Evolutionary conservation across 92 coral and sea anemone species (phyloP).

Genomic region (Anthopleura xanthogrammica): DNA sequence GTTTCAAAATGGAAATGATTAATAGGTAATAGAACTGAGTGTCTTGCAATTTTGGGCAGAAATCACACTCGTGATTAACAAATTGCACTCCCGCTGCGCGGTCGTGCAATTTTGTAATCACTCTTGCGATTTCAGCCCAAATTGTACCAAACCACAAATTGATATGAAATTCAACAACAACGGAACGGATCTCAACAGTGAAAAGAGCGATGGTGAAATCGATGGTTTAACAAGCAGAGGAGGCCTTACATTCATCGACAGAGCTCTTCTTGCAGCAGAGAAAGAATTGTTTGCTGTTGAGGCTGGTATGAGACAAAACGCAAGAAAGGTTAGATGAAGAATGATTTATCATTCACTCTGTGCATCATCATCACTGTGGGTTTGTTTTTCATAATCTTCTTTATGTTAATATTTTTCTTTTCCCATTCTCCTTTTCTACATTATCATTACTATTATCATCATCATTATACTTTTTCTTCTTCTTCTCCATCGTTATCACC

Average conservation of each 20-base stretch:
- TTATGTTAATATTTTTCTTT: too few relatives aligned
- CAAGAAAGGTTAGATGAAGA: slow-evolving; percentile 3
- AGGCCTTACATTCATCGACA: slow-evolving; percentile 23
- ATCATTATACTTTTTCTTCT: too few relatives aligned
- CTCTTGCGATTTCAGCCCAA: slow-evolving; percentile 23
- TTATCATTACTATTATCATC: too few relatives aligned
- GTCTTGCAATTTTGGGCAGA: too few relatives aligned
- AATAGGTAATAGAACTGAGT: too few relatives aligned
- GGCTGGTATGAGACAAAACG: slow-evolving; percentile 28
- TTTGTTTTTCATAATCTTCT: too few relatives aligned
- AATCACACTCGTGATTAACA: too few relatives aligned
- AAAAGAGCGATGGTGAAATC: slow-evolving; percentile 25
- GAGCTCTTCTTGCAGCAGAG: slow-evolving; percentile 19
- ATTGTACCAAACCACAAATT: slow-evolving; percentile 10
- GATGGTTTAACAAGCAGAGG: slow-evolving; percentile 14
- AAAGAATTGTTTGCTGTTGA: slow-evolving; percentile 10
- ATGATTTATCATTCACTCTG: neutral
- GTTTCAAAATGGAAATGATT: too few relatives aligned
- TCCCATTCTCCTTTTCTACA: too few relatives aligned
- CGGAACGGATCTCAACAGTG: slow-evolving; percentile 17
- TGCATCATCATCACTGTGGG: too few relatives aligned
- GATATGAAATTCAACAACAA: slow-evolving; percentile 29
- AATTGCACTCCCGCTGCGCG: too few relatives aligned
- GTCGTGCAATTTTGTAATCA: slow-evolving; percentile 24
- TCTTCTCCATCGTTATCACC: too few relatives aligned